Percentiles rank a stretch among this genome's conserved stretches.
Conservation (phyloP, 2,113 vertebrate genomes). For the Casuarius casuarius region DNA sequence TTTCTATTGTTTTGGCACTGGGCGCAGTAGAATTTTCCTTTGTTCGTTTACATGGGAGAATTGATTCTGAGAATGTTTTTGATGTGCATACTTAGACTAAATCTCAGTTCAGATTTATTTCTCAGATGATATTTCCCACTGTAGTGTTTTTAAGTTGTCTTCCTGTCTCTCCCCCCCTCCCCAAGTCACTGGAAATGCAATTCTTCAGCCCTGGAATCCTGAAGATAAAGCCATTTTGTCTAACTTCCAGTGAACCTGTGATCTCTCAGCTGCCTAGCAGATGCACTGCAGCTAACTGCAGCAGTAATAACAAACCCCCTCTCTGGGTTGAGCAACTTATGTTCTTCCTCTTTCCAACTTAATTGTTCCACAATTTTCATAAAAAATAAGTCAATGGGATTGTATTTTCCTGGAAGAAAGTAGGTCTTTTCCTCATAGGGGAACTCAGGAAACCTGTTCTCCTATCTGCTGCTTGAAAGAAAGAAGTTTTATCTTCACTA, state of each 20-base stretch:
- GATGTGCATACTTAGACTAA: constrained; percentile 29
- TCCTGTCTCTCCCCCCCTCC: neutral
- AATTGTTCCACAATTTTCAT: neutral
- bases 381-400: neutral
- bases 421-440: neutral
- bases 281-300: neutral
- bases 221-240: neutral
- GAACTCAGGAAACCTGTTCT: neutral
- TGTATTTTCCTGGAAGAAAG: neutral
- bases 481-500: neutral
- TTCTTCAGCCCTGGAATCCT: neutral
- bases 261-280: constrained; percentile 14
- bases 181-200: neutral
- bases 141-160: neutral
- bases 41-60: constrained; percentile 12
- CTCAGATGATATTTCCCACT: neutral
- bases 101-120: constrained; percentile 39
- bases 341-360: constrained; percentile 21
- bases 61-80: constrained; percentile 45
- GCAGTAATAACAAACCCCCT: neutral
- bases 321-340: neutral
- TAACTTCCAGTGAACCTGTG: constrained; percentile 22
- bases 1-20: constrained; percentile 36
- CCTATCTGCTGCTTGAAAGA: neutral
- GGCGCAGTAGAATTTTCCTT: neutral